Evolutionary conservation across 2,888 invertebrate species (phyloP), one percentile per base, ranked within the genome.

Genomic region (Linhomoeus sp.): DNA sequence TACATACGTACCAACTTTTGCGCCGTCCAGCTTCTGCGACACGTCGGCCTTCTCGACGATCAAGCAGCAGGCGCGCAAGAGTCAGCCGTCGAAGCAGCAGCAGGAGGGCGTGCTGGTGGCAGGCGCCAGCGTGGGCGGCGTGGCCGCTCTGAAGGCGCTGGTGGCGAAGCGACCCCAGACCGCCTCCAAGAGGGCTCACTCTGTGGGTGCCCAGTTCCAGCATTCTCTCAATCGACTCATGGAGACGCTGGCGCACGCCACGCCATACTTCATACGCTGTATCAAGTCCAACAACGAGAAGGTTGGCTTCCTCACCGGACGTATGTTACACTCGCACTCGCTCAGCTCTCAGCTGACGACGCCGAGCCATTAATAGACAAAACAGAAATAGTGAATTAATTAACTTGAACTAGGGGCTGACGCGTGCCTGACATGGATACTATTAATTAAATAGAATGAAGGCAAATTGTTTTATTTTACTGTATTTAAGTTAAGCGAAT

Each of bases 231-330:
- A 82, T 52, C 79, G 82, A 33, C 72, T 92, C 40, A 88, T 92
- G 87, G 83, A 83, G 59, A 87, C 88, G 0, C 70, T 92, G 43
- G 85, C 85, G 66, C 82, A 86, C 62, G 80, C 81, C 20, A 80
- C 81, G 66, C 81, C 81, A 12, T 81, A 80, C 67, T 82, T 82
- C 65, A 78, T 81, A 50, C 70, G 92, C 51, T 92, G 92, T 67
- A 90, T 92, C 65, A 90, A 90, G 70, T 87, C 87, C 46, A 92
- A 92, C 67, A 78, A 80, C 49, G 81, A 84, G 55, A 90, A 90
- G 74, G 74, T 74, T 56, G 49, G 12, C 29, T 9, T 5, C 29
- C n/a, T n/a, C n/a, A n/a, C n/a, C n/a, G n/a, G n/a, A n/a, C n/a
- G n/a, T n/a, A n/a, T n/a, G n/a, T n/a, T n/a, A n/a, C n/a, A n/a